A percentile compares a stretch with the other conserved stretches of the same genome.
These are phyloP conservation scores for Lydus trimaculatus DNA, from an alignment of 2,888 invertebrate species.

Conservation along the genomic window DNA sequence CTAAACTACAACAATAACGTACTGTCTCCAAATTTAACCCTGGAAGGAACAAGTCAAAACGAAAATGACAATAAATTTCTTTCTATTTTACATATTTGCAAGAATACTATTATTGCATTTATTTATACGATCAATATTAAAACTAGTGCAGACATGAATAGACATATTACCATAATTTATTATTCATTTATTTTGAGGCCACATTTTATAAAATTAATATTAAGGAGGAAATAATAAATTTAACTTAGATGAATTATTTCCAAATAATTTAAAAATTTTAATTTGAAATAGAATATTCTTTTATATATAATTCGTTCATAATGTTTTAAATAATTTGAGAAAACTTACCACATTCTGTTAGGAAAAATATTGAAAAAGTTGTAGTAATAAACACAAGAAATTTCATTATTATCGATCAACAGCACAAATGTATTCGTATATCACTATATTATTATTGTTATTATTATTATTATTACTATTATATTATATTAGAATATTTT, in stretches of 20 bases:
- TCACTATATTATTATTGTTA: background rate
- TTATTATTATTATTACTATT: background rate
- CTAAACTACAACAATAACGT: slow-evolving; percentile 55
- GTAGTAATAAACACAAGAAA: background rate
- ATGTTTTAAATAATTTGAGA: no score
- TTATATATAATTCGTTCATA: no score
- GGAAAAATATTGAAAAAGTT: background rate
- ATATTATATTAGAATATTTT: slow-evolving; percentile 1
- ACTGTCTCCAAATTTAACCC: slow-evolving; percentile 50
- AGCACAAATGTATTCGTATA: background rate
- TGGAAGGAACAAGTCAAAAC: slow-evolving; percentile 27
- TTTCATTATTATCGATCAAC: background rate
- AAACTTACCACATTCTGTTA: background rate
- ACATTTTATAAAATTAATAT: slow-evolving; percentile 33
- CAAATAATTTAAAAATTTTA: no score
- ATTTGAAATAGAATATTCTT: no score
- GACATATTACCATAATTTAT: slow-evolving; percentile 42
- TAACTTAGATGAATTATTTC: background rate
- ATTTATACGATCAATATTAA: slow-evolving; percentile 26
- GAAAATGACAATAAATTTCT: slow-evolving; percentile 23
- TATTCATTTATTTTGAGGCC: slow-evolving; percentile 44
- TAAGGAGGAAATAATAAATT: slow-evolving; percentile 20
- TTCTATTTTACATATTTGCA: slow-evolving; percentile 18
- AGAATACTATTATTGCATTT: slow-evolving; percentile 21
- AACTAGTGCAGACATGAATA: slow-evolving; percentile 39